Conservation (phyloP, 2,113 vertebrate genomes). For the Caranx melampygus region DNA sequence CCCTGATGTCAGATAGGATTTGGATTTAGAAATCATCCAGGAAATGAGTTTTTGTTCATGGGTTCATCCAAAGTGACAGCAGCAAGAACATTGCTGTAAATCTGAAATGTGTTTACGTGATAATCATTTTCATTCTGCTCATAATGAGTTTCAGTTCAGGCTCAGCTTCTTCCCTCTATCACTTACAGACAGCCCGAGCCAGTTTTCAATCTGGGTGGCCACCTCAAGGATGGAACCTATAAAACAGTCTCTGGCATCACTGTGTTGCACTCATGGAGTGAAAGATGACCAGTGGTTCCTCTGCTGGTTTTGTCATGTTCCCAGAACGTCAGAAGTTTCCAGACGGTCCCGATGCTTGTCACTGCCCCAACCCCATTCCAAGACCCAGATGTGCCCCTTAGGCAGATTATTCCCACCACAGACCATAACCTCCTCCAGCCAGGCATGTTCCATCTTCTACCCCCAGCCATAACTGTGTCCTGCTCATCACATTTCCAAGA, state of each 20-base stretch:
- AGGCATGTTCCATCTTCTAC: constrained; percentile 44
- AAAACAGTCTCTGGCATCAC: constrained; percentile 23
- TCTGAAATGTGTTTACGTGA: constrained; percentile 29
- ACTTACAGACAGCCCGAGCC: background rate
- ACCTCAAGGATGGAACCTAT: constrained; percentile 15
- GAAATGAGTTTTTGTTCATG: background rate
- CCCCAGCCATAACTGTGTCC: constrained; percentile 39
- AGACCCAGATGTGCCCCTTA: constrained; percentile 53
- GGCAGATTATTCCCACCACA: constrained; percentile 55
- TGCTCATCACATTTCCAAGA: constrained; percentile 40
- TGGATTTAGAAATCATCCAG: background rate
- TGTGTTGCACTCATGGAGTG: background rate
- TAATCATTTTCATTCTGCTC: constrained; percentile 50
- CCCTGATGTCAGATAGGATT: constrained; percentile 7
- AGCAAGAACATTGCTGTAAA: constrained; percentile 12
- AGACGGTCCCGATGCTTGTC: constrained; percentile 42
- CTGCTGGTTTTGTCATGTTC: constrained; percentile 29
- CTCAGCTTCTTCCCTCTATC: constrained; percentile 26
- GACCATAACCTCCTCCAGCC: constrained; percentile 45
- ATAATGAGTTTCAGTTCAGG: constrained; percentile 31
- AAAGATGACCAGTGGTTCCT: constrained; percentile 44
- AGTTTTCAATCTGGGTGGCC: constrained; percentile 49
- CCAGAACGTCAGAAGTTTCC: constrained; percentile 50
- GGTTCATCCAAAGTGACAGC: background rate
- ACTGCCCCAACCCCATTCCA: constrained; percentile 26